These are phyloP conservation scores for Dasyornis broadbenti DNA, from an alignment of 2,113 vertebrate species.

Conservation along the genomic window DNA sequence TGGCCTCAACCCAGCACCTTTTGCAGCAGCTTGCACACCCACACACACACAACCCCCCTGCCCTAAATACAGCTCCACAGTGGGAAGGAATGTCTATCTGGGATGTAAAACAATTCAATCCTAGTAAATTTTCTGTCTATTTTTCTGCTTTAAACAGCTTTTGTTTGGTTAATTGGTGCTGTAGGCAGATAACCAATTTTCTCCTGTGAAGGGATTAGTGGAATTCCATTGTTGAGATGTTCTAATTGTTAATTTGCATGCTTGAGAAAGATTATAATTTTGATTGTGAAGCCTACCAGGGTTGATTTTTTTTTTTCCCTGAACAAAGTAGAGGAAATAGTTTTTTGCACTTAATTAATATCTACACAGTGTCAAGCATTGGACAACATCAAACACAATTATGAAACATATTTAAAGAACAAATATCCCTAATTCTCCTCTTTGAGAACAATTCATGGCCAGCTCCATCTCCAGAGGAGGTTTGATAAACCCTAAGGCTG, in stretches of 20 bases:
- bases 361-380: neutral
- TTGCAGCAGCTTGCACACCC: neutral
- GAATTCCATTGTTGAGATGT: neutral
- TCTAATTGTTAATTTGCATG: constrained; percentile 35
- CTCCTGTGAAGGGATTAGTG: constrained; percentile 6
- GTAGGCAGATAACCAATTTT: constrained; percentile 11
- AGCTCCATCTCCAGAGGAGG: neutral
- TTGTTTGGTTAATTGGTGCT: constrained; percentile 1
- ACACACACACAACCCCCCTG: neutral
- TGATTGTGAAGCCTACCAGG: constrained; percentile 24
- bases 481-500: neutral
- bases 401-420: neutral
- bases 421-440: neutral
- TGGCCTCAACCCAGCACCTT: neutral
- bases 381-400: neutral
- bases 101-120: neutral
- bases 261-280: constrained; percentile 11
- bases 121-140: neutral
- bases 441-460: neutral
- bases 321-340: neutral
- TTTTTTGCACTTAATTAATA: neutral
- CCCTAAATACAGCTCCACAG: neutral
- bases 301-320: neutral
- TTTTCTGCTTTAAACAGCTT: constrained; percentile 23
- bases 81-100: neutral